Evolutionary conservation across 2,797 vertebrate species (phyloP), one percentile per base, ranked within the genome.

Genomic region (Adrianichthys oophorus): DNA sequence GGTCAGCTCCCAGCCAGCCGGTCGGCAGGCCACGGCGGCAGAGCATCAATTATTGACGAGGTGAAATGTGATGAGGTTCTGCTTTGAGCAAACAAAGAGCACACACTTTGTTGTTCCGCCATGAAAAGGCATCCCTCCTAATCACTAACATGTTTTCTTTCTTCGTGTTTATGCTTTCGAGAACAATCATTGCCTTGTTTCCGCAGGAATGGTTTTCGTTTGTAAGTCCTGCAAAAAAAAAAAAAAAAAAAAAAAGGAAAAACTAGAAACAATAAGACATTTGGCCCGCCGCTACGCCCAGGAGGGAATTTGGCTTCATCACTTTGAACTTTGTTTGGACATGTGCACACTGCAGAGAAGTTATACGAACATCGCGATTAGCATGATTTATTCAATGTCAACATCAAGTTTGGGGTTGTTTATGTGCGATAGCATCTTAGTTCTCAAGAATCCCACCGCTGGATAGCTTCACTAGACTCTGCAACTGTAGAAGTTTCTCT

Each of bases 41-140:
- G 60, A 78, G 77, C 76, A 87, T 89, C 80, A 89, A 90, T 88
- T 83, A 89, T 86, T 87, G 80, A 89, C 67, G 52, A 82, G 75
- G 73, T 85, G 86, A 85, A 89, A 88, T 83, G 70, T 59, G 85
- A 89, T 72, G 85, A 85, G 84, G 61, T 76, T 82, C 55, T 74
- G 40, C 59, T 59, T 65, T 15, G 58, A 77, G 72, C 80, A 72
- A 71, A 89, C 83, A 87, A 83, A 86, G 82, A 84, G 65, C 64
- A 64, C 61, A 57, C 4, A 45, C 41, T 56, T 37, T 23, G 23
- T 63, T 67, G 55, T 61, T 78, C 48, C 58, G 59, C 59, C 49
- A 58, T 19, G 17, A 49, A 26, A 74, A 15, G 17, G 56, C 46
- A 42, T 42, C 16, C 15, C 45, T 15, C 52, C 4, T 41, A 15